phyloP scores from a whole-genome alignment of 1,140 invertebrate species.

The Microplitis demolitor region DNA sequence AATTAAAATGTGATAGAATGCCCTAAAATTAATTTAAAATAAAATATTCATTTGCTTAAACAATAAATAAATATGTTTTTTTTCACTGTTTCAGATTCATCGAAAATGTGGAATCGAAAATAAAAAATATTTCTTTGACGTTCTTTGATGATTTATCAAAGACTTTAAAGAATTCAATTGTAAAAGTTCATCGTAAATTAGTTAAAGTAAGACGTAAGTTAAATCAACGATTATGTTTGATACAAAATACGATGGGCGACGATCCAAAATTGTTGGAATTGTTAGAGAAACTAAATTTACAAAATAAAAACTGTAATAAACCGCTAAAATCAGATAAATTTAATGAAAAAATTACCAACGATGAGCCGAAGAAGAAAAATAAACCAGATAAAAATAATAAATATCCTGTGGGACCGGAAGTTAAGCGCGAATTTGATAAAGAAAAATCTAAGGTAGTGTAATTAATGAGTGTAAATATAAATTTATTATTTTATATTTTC shows the following conservation, averaged over 20 bases:
- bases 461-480: no score
- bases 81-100: conserved; percentile 4
- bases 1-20: no score
- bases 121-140: neutral
- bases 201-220: conserved; percentile 5
- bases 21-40: neutral
- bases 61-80: conserved; percentile 3
- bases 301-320: neutral
- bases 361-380: neutral
- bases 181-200: conserved; percentile 1
- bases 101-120: conserved; percentile 4
- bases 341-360: neutral
- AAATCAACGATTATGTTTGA: conserved; percentile 5
- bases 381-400: neutral
- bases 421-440: neutral
- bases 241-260: conserved; percentile 2
- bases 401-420: conserved; percentile 3
- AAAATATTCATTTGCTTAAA: neutral
- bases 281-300: neutral
- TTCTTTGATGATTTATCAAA: conserved; percentile 10
- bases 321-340: neutral
- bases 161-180: neutral
- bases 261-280: neutral
- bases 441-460: neutral
- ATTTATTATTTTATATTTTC: no score